Evolutionary conservation across 2,797 vertebrate species (phyloP).

Genomic region (Gila robusta): DNA sequence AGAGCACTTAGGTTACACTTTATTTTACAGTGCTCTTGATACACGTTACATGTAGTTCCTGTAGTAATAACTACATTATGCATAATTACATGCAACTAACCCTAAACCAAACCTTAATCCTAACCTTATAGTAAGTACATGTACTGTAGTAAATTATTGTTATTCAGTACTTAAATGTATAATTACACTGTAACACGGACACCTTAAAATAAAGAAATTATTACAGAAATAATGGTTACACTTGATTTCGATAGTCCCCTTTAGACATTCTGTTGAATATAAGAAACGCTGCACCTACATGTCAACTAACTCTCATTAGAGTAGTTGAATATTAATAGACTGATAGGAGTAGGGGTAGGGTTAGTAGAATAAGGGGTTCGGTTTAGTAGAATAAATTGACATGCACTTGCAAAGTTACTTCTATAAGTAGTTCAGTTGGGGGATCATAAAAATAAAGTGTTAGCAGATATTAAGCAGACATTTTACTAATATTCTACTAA

Average conservation of each 20-base stretch:
- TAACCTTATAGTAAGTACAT: background rate
- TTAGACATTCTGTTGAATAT: background rate
- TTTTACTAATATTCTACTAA: background rate
- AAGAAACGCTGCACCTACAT: background rate
- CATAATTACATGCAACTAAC: background rate
- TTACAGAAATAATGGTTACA: background rate
- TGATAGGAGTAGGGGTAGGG: background rate
- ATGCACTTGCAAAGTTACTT: background rate
- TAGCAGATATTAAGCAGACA: background rate
- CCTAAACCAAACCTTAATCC: background rate
- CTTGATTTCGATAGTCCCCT: background rate
- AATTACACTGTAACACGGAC: background rate
- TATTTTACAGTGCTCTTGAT: background rate
- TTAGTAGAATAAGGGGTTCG: background rate
- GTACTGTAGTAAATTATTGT: background rate
- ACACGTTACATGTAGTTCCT: background rate
- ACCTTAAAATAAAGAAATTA: background rate
- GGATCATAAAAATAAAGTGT: background rate
- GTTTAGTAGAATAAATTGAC: background rate
- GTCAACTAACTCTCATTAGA: background rate
- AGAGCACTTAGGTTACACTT: background rate
- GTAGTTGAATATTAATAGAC: background rate
- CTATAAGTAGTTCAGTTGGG: too few relatives aligned
- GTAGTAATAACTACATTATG: background rate
- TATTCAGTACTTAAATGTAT: background rate